Evolutionary conservation across 2,888 invertebrate genomes (phyloP), one percentile per base, ranked within the genome.

Genomic region (Phymatocera aterrima): DNA sequence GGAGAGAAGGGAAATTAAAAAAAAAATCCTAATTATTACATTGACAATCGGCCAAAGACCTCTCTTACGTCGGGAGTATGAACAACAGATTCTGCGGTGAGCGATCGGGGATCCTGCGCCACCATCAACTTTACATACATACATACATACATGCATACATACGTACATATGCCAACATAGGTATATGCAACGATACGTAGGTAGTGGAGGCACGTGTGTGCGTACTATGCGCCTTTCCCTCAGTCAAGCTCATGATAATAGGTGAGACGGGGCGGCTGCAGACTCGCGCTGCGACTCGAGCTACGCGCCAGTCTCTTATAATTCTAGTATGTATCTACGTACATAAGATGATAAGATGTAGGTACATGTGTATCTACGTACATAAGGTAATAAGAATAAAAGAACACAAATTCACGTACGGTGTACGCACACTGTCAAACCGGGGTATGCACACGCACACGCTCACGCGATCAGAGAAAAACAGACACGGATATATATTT

Each of bases 1-100:
- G 21, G 8, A 54, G 0, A 24, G 1, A 57, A 24, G 21, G 10
- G 21, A 24, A 57, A 6, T 1, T 6, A 18, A 18, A 57, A 57
- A 24, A 1, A n/a, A n/a, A 28, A 31, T 6, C 12, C 15, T 24
- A 24, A 43, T 6, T 18, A 43, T 4, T 12, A 68, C 43, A 43
- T 68, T 87, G 88, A 88, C 87, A 88, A 88, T 88, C 88, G 88
- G 88, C 87, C 88, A 87, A 87, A 87, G 88, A 87, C 86, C 87
- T 86, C 85, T 84, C 83, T 82, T 83, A n/a, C 83, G 85, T 84
- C 87, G 83, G 84, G 84, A 82, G 84, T 83, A 84, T n/a, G n/a
- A n/a, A n/a, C 85, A 61, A 43, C 43, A 43, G 43, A 68, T 68
- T 68, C 43, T 46, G 24, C 40, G 65, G 65, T 43, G 65, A 68